Evolutionary conservation across 1,140 invertebrate species (phyloP).

Genomic region (Drosophila carrolli): DNA sequence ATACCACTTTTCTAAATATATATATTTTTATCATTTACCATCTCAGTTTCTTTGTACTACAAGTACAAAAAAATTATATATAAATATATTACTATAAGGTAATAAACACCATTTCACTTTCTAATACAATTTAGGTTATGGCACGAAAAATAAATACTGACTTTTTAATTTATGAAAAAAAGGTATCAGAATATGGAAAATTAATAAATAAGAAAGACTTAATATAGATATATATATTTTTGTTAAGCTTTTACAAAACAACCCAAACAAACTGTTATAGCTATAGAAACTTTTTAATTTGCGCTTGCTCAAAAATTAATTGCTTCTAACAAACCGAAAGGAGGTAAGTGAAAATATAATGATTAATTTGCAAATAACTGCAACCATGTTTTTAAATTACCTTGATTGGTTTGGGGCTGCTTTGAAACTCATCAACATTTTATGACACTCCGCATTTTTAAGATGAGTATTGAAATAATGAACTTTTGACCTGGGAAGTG

Average conservation of each 20-base stretch:
- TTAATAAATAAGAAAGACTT: no score
- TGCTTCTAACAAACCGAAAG: background rate
- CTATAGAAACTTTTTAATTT: slow-evolving; percentile 1
- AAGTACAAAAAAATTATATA: no score
- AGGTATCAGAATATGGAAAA: no score
- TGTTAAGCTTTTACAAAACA: background rate
- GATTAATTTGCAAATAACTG: background rate
- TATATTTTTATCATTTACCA: no score
- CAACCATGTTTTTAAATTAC: background rate
- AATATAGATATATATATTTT: background rate
- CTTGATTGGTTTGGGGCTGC: background rate
- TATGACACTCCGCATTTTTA: background rate
- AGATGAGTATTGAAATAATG: background rate
- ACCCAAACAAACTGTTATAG: background rate
- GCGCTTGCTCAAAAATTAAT: background rate
- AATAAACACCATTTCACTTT: no score
- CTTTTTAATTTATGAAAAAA: no score
- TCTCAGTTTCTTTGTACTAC: no score
- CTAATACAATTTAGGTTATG: no score
- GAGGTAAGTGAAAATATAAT: background rate
- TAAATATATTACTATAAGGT: no score
- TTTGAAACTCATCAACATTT: slow-evolving; percentile 1
- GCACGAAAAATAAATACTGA: no score
- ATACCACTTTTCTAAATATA: no score
- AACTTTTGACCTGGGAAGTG: background rate